Evolutionary conservation across 2,888 invertebrate species (phyloP), one percentile per base, ranked within the genome.

Genomic region (Diaprepes abbreviatus): DNA sequence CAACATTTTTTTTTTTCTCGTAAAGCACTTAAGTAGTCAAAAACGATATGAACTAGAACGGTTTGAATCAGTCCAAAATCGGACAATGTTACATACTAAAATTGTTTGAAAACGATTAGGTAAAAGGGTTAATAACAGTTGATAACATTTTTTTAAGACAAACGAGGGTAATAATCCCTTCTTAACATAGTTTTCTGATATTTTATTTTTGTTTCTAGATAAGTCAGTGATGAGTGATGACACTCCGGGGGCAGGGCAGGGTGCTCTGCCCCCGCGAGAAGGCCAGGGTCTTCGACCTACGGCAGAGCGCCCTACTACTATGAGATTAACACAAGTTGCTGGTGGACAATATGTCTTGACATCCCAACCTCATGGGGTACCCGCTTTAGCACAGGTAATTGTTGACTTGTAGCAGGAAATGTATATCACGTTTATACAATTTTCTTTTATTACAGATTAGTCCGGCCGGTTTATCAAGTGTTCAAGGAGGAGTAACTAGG

Each of bases 401-500:
- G n/a, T n/a, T n/a, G n/a, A n/a, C n/a, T n/a, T n/a, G n/a, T n/a
- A n/a, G n/a, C n/a, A n/a, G n/a, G n/a, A n/a, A n/a, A n/a, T n/a
- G n/a, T n/a, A n/a, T n/a, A n/a, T n/a, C n/a, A n/a, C n/a, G n/a
- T 5, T 24, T 24, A 16, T 16, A 16, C 5, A 40, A 3, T 4
- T 35, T 10, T 14, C 24, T 28, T 48, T 19, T 24, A 10, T 45
- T 75, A 24, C 73, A 81, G 80, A 76, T 81, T 21, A 76, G 74
- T 31, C 74, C 79, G 36, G 78, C 76, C 5, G 73, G 14, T 66
- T 16, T 66, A 17, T 21, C 60, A 33, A 64, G 48, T 50, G 83
- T 85, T 70, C 85, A 85, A 77, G 81, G 85, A 33, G 85, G 86
- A 28, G 85, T 87, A 57, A 86, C 87, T 21, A 84, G 87, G 45